Evolutionary conservation across 2,113 vertebrate species (phyloP).

Genomic region (Psophia crepitans): DNA sequence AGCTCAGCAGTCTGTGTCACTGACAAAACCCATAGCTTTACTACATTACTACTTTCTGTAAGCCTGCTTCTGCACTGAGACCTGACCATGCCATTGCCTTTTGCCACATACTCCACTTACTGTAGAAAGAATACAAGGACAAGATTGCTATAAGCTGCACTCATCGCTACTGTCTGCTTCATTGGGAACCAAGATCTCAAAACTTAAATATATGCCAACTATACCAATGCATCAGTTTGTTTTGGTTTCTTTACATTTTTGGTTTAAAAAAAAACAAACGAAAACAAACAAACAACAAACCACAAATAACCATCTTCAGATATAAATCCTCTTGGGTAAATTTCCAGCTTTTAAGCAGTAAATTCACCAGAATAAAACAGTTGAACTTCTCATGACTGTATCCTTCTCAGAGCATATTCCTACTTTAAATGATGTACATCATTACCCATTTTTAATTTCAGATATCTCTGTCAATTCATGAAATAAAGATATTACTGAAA

Average conservation of each 20-base stretch:
- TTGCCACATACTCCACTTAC: neutral
- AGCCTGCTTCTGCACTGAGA: neutral
- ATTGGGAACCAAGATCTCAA: neutral
- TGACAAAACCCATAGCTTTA: neutral
- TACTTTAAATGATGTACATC: neutral
- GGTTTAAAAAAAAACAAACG: too few species aligned
- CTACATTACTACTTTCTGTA: neutral
- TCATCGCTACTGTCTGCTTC: fast-evolving
- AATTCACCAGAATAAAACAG: neutral
- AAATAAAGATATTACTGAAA: neutral
- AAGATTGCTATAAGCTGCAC: neutral
- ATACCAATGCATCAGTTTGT: neutral
- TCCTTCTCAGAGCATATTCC: neutral
- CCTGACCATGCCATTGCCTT: neutral
- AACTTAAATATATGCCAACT: neutral
- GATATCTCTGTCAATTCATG: neutral
- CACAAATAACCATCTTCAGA: neutral
- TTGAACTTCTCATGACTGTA: neutral
- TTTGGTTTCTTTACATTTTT: neutral
- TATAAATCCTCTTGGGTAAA: neutral
- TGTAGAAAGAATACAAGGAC: neutral
- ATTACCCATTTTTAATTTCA: neutral
- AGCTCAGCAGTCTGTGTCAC: neutral
- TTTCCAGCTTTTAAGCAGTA: neutral
- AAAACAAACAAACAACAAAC: neutral